phyloP scores from a whole-genome alignment of 2,797 vertebrate species.

The Oryzias dopingdopingensis region DNA sequence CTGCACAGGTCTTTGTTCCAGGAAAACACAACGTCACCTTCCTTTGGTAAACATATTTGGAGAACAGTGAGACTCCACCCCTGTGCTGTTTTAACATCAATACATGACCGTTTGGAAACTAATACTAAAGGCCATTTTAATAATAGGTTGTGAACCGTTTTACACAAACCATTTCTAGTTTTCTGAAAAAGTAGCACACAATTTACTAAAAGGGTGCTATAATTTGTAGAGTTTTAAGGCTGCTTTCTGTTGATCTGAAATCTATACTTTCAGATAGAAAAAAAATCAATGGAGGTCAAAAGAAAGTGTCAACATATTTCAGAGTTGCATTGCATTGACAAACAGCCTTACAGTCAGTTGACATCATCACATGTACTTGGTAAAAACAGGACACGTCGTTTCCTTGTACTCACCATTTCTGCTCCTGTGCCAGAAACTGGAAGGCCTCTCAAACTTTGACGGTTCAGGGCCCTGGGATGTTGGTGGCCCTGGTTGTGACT shows the following conservation, averaged over 20 bases:
- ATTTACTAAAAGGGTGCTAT: too few species aligned
- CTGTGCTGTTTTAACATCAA: conserved; percentile 14
- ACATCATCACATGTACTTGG: neutral
- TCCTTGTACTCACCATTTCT: conserved; percentile 61
- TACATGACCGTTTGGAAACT: conserved; percentile 5
- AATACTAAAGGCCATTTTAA: too few species aligned
- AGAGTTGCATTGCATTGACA: conserved; percentile 15
- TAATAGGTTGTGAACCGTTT: too few species aligned
- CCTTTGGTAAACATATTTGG: conserved; percentile 61
- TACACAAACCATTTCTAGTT: too few species aligned
- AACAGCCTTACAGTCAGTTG: conserved; percentile 11
- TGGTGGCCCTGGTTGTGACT: conserved; percentile 66
- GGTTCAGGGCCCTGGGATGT: conserved; percentile 40
- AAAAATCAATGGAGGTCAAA: conserved; percentile 29
- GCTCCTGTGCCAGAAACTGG: conserved; percentile 35
- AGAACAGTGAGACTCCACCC: conserved; percentile 55
- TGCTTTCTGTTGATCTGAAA: conserved; percentile 19
- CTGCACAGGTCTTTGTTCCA: conserved; percentile 1
- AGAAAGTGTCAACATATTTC: conserved; percentile 10
- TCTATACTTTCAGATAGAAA: neutral
- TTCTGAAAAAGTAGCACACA: too few species aligned
- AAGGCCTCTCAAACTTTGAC: conserved; percentile 53
- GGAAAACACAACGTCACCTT: conserved; percentile 20
- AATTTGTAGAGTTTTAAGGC: neutral
- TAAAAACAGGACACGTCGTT: too few species aligned